These are phyloP conservation scores for Nanorana parkeri DNA, from an alignment of 2,113 vertebrate genomes.

Conservation along the genomic window DNA sequence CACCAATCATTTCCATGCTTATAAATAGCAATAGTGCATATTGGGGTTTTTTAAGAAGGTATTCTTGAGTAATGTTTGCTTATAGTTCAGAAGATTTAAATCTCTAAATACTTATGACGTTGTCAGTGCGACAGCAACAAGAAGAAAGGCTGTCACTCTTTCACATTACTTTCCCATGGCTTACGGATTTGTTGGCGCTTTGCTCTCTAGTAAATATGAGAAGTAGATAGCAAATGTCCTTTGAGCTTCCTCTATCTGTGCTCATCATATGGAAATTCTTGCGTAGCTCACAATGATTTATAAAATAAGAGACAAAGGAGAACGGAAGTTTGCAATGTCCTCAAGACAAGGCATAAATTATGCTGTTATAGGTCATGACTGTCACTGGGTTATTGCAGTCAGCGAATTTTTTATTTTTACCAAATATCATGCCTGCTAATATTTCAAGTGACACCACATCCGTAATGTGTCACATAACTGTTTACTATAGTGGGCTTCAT, in stretches of 20 bases:
- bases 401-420: background rate
- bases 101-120: too few species aligned
- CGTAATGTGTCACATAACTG: too few species aligned
- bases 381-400: conserved; percentile 1
- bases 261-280: conserved; percentile 10
- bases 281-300: conserved; percentile 22
- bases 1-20: too few species aligned
- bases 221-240: background rate
- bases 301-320: conserved; percentile 10
- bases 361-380: conserved; percentile 13
- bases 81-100: too few species aligned
- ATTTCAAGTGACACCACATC: too few species aligned
- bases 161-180: background rate
- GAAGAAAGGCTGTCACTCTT: too few species aligned
- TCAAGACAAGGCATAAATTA: conserved; percentile 23
- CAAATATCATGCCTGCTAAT: background rate
- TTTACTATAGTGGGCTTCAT: too few species aligned
- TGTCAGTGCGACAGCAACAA: too few species aligned
- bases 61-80: too few species aligned
- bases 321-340: conserved; percentile 30
- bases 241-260: conserved; percentile 19
- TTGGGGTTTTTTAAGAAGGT: too few species aligned
- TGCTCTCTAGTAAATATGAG: background rate
- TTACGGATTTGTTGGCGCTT: background rate
- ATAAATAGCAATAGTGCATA: too few species aligned